A percentile compares a stretch with the other conserved stretches of the same genome.
Conservation (phyloP, 2,888 invertebrate genomes). For the Ethmia dodecea region DNA sequence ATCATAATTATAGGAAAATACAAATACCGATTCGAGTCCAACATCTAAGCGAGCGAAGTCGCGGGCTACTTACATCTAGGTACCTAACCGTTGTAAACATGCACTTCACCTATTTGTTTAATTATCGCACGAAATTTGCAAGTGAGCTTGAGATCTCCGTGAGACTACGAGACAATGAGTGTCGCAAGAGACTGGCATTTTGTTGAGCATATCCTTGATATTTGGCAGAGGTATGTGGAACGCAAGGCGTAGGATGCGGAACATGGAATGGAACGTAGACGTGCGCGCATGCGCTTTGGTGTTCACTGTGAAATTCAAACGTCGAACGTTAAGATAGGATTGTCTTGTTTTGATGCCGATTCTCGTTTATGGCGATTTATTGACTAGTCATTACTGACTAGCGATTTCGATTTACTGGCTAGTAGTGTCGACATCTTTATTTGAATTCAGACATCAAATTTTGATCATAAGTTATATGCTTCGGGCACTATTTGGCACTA, state of each 20-base stretch:
- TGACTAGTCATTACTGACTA: conserved; percentile 5
- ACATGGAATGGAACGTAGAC: conserved; percentile 36
- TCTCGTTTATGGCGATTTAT: conserved; percentile 1
- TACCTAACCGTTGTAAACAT: too few relatives aligned
- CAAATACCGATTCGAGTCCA: too few relatives aligned
- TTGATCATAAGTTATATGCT: too few relatives aligned
- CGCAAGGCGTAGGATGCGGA: conserved; percentile 58
- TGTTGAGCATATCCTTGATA: conserved; percentile 73
- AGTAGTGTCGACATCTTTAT: too few relatives aligned
- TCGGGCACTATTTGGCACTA: too few relatives aligned
- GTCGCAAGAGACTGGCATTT: conserved; percentile 68
- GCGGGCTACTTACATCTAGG: too few relatives aligned
- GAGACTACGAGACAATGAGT: conserved; percentile 48
- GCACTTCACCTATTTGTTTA: too few relatives aligned
- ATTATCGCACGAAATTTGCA: too few relatives aligned
- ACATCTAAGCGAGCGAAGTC: too few relatives aligned
- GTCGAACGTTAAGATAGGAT: background rate
- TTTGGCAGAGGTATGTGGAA: conserved; percentile 62
- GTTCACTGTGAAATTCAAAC: background rate
- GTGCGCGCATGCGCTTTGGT: conserved; percentile 18
- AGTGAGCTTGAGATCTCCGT: conserved; percentile 21
- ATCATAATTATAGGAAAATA: too few relatives aligned
- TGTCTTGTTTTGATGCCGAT: conserved; percentile 1
- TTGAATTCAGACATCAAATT: too few relatives aligned
- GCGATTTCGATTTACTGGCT: too few relatives aligned